Evolutionary conservation across 2,797 vertebrate genomes (phyloP).

Genomic region (Oreochromis grahami): DNA sequence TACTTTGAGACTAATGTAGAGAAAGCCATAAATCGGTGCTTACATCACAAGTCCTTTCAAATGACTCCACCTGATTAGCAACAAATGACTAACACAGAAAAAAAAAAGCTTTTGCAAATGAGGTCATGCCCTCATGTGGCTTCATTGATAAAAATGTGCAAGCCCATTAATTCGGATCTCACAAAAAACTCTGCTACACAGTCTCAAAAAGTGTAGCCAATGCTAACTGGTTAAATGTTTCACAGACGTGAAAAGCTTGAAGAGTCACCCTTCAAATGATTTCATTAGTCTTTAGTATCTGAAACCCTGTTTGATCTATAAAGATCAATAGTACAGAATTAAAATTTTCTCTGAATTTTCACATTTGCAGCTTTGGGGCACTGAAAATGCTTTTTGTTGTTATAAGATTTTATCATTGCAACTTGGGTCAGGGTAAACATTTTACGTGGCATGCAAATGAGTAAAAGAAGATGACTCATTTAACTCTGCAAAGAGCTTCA

Average conservation of each 20-base stretch:
- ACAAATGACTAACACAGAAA: slow-evolving; percentile 42
- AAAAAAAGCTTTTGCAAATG: neutral
- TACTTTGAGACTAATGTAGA: neutral
- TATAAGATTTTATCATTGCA: neutral
- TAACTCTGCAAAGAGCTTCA: neutral
- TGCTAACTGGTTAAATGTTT: neutral
- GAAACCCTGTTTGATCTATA: neutral
- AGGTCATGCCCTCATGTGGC: neutral
- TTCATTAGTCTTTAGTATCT: neutral
- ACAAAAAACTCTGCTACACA: neutral
- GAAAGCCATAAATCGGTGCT: slow-evolving; percentile 49
- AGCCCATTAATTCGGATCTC: neutral
- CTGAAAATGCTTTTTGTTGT: neutral
- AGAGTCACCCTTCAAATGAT: neutral
- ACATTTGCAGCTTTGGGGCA: neutral
- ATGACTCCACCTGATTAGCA: slow-evolving; percentile 11
- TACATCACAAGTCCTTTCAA: slow-evolving; percentile 6
- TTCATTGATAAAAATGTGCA: neutral
- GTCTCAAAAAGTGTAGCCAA: neutral
- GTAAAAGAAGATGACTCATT: neutral
- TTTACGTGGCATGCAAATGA: neutral
- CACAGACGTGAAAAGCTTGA: neutral
- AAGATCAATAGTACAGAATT: neutral
- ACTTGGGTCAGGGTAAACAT: neutral
- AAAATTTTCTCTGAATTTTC: neutral